Base-by-base conservation (phyloP, 2,113 vertebrate genomes). In the Pseudopipra pipra region DNA sequence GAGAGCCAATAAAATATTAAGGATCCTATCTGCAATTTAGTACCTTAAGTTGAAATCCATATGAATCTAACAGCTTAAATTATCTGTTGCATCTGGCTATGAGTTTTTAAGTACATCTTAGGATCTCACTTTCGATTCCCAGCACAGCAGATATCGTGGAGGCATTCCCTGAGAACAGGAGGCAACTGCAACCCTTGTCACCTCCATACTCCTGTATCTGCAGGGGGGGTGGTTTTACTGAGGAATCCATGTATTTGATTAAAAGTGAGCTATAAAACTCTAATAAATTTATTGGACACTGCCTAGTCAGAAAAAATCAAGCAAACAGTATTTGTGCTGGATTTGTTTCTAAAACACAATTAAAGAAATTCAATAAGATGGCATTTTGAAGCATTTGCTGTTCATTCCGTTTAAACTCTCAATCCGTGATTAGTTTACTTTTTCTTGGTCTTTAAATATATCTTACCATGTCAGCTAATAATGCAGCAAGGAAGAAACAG, bases 331-430 rank as follows among this genome's bases (percentile, higher is more conserved):
- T 59, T 94, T 72, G 22, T 63, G 47, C 22, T 75, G 62, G 44
- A 88, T 59, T 92, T 83, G 33, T 92, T 88, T 93, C 83, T 95
- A 81, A 92, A 91, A 61, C 12, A n/a, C 30, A 75, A 43, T 37
- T 70, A 6, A 27, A 73, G 89, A 89, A 87, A 75, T 46, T 19
- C 58, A 79, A 2, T 56, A 56, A 66, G 28, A 75, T n/a, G 21
- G 66, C 63, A 44, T 41, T 73, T 72, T 81, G 65, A 68, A 85
- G 49, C 43, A 43, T 79, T 82, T 73, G n/a, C 33, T 85, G 8
- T 73, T 87, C 24, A 33, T 77, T 87, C 33, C 19, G 59, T 51
- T 91, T 67, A 62, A 87, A 59, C 14, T 85, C 41, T 30, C 58
- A 58, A 14, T 58, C 58, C 23, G 44, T 39, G 6, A 82, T 96